phyloP scores from a whole-genome alignment of 35 echinoderm and acorn worm genomes.

The Acanthaster planci region DNA sequence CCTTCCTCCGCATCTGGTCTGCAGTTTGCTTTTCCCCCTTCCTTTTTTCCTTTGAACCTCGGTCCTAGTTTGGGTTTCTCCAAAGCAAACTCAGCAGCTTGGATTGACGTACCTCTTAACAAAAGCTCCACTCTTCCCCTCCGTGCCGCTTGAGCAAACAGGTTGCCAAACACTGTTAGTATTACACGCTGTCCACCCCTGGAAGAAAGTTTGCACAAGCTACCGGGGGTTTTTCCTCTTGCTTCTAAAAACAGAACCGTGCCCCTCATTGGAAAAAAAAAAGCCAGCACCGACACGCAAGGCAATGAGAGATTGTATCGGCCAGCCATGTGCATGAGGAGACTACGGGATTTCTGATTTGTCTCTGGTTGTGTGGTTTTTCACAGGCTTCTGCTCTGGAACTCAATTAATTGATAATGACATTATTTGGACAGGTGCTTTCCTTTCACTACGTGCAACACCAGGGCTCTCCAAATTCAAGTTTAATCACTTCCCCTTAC shows the following conservation, averaged over 20 bases:
- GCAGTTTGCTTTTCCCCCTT: too few species aligned
- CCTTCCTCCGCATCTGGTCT: too few species aligned
- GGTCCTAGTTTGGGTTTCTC: neutral
- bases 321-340: too few species aligned
- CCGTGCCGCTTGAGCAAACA: neutral
- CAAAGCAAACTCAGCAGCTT: neutral
- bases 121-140: conserved; percentile 10
- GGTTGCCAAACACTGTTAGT: neutral
- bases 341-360: too few species aligned
- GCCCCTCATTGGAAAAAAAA: too few species aligned
- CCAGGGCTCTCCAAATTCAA: neutral
- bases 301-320: too few species aligned
- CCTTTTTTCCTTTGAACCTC: too few species aligned
- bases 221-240: neutral
- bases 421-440: conserved; percentile 25
- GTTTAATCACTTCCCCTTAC: conserved; percentile 15
- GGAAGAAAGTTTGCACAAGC: conserved; percentile 15
- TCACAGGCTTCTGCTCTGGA: neutral
- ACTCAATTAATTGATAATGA: conserved; percentile 16
- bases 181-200: conserved; percentile 4
- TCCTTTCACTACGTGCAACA: neutral
- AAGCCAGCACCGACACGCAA: too few species aligned
- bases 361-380: too few species aligned
- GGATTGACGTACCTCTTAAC: conserved; percentile 11
- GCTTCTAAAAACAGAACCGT: too few species aligned